Evolutionary conservation across 2,888 invertebrate genomes (phyloP).

Genomic region (Heteropelma amictum): DNA sequence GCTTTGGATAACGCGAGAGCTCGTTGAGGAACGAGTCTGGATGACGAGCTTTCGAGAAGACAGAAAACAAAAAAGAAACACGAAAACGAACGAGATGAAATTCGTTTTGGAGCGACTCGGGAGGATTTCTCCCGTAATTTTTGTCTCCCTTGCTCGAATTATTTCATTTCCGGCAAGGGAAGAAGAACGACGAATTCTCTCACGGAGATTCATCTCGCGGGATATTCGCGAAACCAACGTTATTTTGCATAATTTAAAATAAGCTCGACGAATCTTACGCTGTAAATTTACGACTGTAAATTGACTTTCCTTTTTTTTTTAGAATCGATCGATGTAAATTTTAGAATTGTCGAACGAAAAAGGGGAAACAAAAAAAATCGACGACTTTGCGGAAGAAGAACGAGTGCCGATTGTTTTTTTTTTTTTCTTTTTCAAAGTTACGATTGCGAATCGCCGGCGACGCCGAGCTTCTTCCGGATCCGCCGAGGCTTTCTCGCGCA

Average conservation of each 20-base stretch:
- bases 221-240: constrained; percentile 18
- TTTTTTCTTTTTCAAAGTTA: no score
- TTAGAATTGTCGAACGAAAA: background rate
- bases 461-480: constrained; percentile 17
- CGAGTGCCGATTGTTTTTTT: no score
- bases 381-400: background rate
- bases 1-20: constrained; percentile 55
- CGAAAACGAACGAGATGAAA: background rate
- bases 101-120: constrained; percentile 4
- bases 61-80: background rate
- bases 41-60: constrained; percentile 9
- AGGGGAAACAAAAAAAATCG: background rate
- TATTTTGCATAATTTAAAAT: constrained; percentile 16
- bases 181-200: no score
- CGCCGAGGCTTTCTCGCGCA: background rate
- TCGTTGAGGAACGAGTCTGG: constrained; percentile 33
- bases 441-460: constrained; percentile 5
- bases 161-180: no score
- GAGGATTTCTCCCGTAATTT: no score
- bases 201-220: no score
- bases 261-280: constrained; percentile 9
- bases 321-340: constrained; percentile 35
- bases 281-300: constrained; percentile 55
- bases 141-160: no score
- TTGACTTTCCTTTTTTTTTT: no score